Conservation (phyloP, 2,113 vertebrate genomes). For the Melanerpes aurifrons region DNA sequence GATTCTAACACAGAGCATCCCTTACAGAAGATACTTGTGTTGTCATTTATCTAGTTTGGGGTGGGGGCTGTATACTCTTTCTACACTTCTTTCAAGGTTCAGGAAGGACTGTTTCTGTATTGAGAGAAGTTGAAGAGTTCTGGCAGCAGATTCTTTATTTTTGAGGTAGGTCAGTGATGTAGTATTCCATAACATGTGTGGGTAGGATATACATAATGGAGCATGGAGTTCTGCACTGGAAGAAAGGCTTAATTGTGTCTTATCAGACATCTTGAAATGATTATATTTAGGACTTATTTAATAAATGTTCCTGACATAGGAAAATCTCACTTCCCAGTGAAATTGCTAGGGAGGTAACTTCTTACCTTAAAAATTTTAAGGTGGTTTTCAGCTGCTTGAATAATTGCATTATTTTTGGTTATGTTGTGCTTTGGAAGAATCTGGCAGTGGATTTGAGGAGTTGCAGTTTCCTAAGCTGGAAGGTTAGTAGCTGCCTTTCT, state of each 20-base stretch:
- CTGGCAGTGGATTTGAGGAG: not conserved
- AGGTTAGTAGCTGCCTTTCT: not conserved
- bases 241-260: not conserved
- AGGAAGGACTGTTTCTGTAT: not conserved
- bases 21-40: not conserved
- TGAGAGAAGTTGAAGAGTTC: not conserved
- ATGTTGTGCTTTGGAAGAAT: not conserved
- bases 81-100: not conserved
- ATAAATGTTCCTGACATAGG: not conserved
- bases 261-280: not conserved
- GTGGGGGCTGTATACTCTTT: not conserved
- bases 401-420: not conserved
- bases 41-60: not conserved
- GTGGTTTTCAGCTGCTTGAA: not conserved
- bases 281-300: not conserved
- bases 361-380: not conserved
- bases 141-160: not conserved
- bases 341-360: not conserved
- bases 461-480: not conserved
- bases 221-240: not conserved
- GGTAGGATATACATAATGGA: rapidly evolving
- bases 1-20: not conserved
- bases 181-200: not conserved
- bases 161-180: not conserved
- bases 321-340: not conserved